These are phyloP conservation scores for Apogon hyalosoma DNA, from an alignment of 2,797 vertebrate species.

Conservation along the genomic window DNA sequence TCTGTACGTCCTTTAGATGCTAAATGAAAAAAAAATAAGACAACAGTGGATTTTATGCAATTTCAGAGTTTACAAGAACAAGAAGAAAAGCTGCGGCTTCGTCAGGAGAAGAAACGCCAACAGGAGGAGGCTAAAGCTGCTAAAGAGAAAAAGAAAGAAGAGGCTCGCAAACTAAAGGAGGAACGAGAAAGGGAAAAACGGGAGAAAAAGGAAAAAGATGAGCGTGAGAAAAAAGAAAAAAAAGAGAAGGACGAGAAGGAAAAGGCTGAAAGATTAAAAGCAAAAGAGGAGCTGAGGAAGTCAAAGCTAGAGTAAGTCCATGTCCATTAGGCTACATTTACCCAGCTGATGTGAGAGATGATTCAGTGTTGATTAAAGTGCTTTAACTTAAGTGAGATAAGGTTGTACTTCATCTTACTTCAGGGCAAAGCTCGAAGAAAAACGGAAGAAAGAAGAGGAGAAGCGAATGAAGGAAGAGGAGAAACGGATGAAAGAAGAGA, in stretches of 20 bases:
- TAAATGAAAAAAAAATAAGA: no score
- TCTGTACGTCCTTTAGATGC: no score
- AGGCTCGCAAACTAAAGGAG: slow-evolving; percentile 89
- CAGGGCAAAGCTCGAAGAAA: slow-evolving; percentile 96
- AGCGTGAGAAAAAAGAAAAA: slow-evolving; percentile 91
- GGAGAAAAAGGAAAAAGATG: slow-evolving; percentile 90
- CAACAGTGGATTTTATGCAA: neutral
- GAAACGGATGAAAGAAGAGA: slow-evolving; percentile 92
- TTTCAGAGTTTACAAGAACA: slow-evolving; percentile 78
- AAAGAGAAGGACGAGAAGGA: slow-evolving; percentile 93
- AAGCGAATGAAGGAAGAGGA: slow-evolving; percentile 93
- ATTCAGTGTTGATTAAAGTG: neutral
- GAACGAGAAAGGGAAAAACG: slow-evolving; percentile 89
- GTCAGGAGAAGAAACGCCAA: slow-evolving; percentile 88
- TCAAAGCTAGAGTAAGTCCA: slow-evolving; percentile 93
- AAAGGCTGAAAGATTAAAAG: slow-evolving; percentile 91
- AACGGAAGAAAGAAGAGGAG: slow-evolving; percentile 96
- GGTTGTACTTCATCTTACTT: slow-evolving; percentile 2
- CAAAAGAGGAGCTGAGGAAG: slow-evolving; percentile 92
- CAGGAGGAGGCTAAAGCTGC: slow-evolving; percentile 89
- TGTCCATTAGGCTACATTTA: neutral
- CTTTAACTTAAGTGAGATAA: neutral
- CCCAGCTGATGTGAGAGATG: neutral
- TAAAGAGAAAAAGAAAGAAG: slow-evolving; percentile 90
- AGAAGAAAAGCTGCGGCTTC: slow-evolving; percentile 82